Conservation (phyloP, 2,888 invertebrate genomes). For the Drosophila prolongata region DNA sequence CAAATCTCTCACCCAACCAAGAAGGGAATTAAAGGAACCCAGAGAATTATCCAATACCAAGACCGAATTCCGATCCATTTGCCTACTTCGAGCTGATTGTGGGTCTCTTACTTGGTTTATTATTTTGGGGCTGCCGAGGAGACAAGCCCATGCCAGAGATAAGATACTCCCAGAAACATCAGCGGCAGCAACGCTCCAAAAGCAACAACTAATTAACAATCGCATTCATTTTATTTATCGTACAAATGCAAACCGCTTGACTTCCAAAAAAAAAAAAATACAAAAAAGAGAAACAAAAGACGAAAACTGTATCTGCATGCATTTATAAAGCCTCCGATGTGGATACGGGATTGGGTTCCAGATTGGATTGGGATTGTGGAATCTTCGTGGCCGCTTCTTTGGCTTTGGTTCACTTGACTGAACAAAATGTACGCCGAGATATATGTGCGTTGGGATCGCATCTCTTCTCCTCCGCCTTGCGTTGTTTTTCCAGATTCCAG, state of each 20-base stretch:
- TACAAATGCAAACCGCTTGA: constrained; percentile 79
- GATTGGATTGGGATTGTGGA: constrained; percentile 43
- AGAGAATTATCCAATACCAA: constrained; percentile 14
- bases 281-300: constrained; percentile 21
- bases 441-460: constrained; percentile 17
- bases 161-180: constrained; percentile 55
- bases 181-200: constrained; percentile 48
- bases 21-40: not conserved
- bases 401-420: constrained; percentile 70
- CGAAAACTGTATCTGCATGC: constrained; percentile 77
- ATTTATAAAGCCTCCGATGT: constrained; percentile 63
- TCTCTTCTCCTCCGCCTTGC: constrained; percentile 18
- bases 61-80: constrained; percentile 31
- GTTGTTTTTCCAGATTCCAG: constrained; percentile 54
- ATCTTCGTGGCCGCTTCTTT: constrained; percentile 31
- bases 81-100: constrained; percentile 35
- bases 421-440: constrained; percentile 64
- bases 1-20: not conserved
- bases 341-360: constrained; percentile 32
- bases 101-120: constrained; percentile 33
- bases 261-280: constrained; percentile 57
- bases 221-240: constrained; percentile 79
- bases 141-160: constrained; percentile 71
- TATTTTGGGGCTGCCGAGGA: constrained; percentile 27
- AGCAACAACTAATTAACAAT: constrained; percentile 79